phyloP scores from a whole-genome alignment of 2,888 invertebrate species.

The Abscondita cerata region DNA sequence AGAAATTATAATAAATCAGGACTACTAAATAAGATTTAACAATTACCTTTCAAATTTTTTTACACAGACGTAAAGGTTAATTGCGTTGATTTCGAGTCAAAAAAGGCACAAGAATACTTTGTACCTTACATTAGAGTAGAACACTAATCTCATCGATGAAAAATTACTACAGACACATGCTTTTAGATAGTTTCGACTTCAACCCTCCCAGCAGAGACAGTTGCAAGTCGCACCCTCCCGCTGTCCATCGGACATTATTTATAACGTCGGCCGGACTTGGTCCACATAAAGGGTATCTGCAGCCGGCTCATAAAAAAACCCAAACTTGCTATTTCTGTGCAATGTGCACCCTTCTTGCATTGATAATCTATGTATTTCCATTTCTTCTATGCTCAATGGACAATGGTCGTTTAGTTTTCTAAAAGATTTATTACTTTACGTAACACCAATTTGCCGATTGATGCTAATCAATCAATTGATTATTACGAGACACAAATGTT shows the following conservation, averaged over 20 bases:
- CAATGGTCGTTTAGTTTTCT: constrained; percentile 15
- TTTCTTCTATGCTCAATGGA: constrained; percentile 14
- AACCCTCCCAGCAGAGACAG: constrained; percentile 41
- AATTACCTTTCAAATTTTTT: background rate
- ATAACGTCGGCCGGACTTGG: constrained; percentile 53
- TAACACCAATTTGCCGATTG: background rate
- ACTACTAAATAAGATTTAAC: background rate
- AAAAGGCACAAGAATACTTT: constrained; percentile 16
- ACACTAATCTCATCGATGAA: constrained; percentile 28
- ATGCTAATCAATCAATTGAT: background rate
- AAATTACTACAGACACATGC: constrained; percentile 35
- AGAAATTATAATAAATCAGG: constrained; percentile 13
- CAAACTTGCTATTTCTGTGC: constrained; percentile 49
- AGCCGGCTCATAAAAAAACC: constrained; percentile 53
- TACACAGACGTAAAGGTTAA: constrained; percentile 7
- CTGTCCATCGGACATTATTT: constrained; percentile 51
- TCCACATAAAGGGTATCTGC: constrained; percentile 51
- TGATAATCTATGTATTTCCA: constrained; percentile 25
- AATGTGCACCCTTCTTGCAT: constrained; percentile 37
- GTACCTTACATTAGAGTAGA: constrained; percentile 27
- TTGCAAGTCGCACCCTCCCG: constrained; percentile 48
- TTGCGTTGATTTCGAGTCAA: constrained; percentile 10
- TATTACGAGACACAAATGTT: background rate
- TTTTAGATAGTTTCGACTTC: constrained; percentile 30
- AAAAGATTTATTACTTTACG: constrained; percentile 4